Evolutionary conservation across 2,888 invertebrate genomes (phyloP), one percentile per base, ranked within the genome.

Genomic region (Blera fallax): DNA sequence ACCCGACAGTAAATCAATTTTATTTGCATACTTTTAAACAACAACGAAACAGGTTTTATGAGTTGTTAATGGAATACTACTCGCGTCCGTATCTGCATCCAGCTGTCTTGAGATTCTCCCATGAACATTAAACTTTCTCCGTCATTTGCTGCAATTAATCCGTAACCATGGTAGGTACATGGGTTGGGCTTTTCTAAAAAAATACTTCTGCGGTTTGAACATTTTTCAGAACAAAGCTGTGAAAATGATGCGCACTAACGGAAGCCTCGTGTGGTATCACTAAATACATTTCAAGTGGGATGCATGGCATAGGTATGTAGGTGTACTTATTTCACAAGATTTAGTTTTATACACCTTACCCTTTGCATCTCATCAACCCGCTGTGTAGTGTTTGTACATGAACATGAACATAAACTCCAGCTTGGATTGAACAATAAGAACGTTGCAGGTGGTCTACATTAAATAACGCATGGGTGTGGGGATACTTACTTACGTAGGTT

Each of bases 151-250:
- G 29, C 14, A 29, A 29, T 14, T 29, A 52, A 27, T 52, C n/a
- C n/a, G 14, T 8, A 54, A 8, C 29, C 27, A 11, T 40, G 14
- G 37, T 10, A 7, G 2, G 27, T 10, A 7, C 32, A 16, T 54
- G 21, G 34, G 16, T 32, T 34, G 32, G 16, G 37, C 14, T 21
- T 37, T 50, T 21, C 21, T 29, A 58, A 34, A 45, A 43, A 37
- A 34, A 24, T 4, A 18, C 43, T 76, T 45, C 37, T 48, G 27
- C n/a, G 56, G 56, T 76, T 56, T 34, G 10, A 65, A 14, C 76
- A 58, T 65, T 65, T 65, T 74, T 24, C 76, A 76, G 76, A 76
- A 76, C 76, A 76, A 65, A 76, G 77, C 77, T 77, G 77, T 69
- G 67, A 77, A 77, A 32, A 40, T 50, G 8, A 29, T 16, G 27